These are phyloP conservation scores for Dexiosoma caninum DNA, from an alignment of 2,888 invertebrate genomes.

Conservation along the genomic window DNA sequence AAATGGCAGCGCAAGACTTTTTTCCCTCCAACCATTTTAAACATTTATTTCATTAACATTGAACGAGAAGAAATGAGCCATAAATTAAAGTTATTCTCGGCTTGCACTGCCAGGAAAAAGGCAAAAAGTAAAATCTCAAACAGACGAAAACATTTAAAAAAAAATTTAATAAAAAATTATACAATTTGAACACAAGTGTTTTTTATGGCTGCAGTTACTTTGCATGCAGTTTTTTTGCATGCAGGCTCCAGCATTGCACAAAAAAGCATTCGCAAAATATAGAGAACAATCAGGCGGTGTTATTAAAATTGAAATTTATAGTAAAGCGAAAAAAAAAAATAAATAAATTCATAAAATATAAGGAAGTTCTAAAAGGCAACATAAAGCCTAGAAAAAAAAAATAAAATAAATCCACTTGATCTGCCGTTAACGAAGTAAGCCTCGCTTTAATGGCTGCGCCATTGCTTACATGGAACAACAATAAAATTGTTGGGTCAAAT, in stretches of 20 bases:
- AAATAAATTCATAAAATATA: neutral
- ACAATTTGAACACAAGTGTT: constrained; percentile 53
- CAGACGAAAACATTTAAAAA: neutral
- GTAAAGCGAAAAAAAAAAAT: neutral
- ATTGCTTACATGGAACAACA: constrained; percentile 18
- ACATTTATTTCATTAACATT: neutral
- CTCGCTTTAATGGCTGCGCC: neutral
- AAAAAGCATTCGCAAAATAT: neutral
- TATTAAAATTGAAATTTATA: constrained; percentile 34
- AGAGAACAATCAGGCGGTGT: neutral
- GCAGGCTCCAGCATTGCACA: neutral
- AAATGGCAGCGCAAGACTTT: neutral
- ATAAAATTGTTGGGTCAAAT: constrained; percentile 15
- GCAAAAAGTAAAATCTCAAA: neutral
- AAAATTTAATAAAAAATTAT: constrained; percentile 20
- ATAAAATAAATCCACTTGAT: too few relatives aligned
- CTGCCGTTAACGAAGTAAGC: neutral
- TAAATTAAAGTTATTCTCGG: constrained; percentile 17
- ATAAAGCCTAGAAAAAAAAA: neutral
- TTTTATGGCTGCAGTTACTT: constrained; percentile 35
- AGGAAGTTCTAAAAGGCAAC: neutral
- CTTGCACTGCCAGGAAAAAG: neutral
- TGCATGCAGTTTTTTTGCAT: neutral
- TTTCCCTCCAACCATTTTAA: neutral
- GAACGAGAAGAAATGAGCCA: neutral